Conservation (phyloP, 2,113 vertebrate genomes). For the Edolisoma coerulescens region DNA sequence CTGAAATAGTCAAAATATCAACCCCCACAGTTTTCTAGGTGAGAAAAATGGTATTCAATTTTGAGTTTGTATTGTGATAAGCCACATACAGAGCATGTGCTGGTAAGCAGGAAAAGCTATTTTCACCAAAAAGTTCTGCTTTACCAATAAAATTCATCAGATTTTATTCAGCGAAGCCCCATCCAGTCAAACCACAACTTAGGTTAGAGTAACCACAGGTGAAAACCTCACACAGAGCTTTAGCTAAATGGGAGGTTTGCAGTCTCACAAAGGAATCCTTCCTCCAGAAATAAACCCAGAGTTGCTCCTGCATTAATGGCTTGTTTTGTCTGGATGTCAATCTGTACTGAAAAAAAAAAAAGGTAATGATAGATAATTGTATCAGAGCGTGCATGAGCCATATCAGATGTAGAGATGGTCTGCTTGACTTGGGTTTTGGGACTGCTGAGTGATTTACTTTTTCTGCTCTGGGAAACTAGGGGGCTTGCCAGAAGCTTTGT, state of each 20-base stretch:
- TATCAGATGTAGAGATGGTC: conserved; percentile 1
- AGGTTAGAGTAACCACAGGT: not conserved
- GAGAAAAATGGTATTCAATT: not conserved
- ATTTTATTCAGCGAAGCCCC: not conserved
- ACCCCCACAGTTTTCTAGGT: not conserved
- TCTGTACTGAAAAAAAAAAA: not conserved
- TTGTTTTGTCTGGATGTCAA: conserved; percentile 50
- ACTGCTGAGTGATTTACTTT: not conserved
- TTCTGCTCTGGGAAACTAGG: not conserved
- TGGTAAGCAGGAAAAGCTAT: not conserved
- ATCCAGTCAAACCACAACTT: not conserved
- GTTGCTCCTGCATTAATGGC: not conserved
- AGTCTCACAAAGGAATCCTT: not conserved
- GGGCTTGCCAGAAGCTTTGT: not conserved
- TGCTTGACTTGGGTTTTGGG: not conserved
- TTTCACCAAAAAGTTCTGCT: not conserved
- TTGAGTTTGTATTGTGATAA: not conserved
- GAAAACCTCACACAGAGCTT: not conserved
- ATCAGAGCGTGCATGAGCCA: not conserved
- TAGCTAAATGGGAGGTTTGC: not conserved
- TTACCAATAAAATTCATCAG: not conserved
- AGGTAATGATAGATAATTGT: conserved; percentile 24
- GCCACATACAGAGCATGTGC: not conserved
- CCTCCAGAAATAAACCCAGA: conserved; percentile 12
- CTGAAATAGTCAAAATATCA: not conserved